Evolutionary conservation across 1,140 invertebrate genomes (phyloP).

Genomic region (Elymnias hypermnestra): DNA sequence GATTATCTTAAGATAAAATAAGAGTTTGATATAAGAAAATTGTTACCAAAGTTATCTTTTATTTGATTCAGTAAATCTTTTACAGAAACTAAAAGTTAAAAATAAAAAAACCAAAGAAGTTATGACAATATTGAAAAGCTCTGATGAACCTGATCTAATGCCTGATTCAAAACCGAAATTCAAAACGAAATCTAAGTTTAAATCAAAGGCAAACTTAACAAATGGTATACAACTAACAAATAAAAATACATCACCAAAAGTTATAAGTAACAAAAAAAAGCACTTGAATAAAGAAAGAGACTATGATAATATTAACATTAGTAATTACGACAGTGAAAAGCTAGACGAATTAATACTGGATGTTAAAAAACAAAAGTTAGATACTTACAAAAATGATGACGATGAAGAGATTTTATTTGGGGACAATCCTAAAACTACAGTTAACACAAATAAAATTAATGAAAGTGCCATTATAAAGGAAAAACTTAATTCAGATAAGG

Average conservation of each 20-base stretch:
- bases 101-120: slow-evolving; percentile 3
- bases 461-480: slow-evolving; percentile 1
- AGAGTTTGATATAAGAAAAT: too few species aligned
- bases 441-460: slow-evolving; percentile 9
- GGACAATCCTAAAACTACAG: slow-evolving; percentile 16
- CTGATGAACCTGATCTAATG: background rate
- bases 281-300: background rate
- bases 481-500: background rate
- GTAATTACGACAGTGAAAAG: slow-evolving; percentile 32
- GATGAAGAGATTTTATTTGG: slow-evolving; percentile 36
- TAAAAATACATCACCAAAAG: background rate
- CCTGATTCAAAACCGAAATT: slow-evolving; percentile 8
- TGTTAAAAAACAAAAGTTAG: slow-evolving; percentile 44
- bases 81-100: slow-evolving; percentile 5
- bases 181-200: slow-evolving; percentile 10
- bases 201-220: slow-evolving; percentile 4
- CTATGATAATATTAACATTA: slow-evolving; percentile 15
- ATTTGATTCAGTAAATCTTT: too few species aligned
- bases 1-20: too few species aligned
- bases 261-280: background rate
- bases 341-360: slow-evolving; percentile 45
- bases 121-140: too few species aligned
- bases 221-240: slow-evolving; percentile 8
- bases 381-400: slow-evolving; percentile 40
- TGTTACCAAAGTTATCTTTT: too few species aligned